Conservation (phyloP, 1,140 invertebrate species). For the Anoplophora glabripennis region DNA sequence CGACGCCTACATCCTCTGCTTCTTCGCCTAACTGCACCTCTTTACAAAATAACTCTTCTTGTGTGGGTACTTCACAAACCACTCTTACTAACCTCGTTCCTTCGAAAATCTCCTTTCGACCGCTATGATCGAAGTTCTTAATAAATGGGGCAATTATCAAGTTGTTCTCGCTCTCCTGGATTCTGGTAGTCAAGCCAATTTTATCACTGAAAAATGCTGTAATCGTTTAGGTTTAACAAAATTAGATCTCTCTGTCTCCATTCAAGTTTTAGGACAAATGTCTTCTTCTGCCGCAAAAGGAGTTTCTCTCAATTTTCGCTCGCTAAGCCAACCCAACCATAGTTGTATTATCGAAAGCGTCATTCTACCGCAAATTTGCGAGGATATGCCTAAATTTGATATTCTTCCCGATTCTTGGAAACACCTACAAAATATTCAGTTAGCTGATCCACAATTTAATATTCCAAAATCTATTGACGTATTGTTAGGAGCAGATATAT, state of each 20-base stretch:
- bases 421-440: not conserved
- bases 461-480: not conserved
- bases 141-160: conserved; percentile 4
- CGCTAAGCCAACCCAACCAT: not conserved
- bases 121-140: conserved; percentile 5
- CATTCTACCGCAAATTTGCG: not conserved
- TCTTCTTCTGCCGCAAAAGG: not conserved
- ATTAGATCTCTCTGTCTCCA: not conserved
- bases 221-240: conserved; percentile 7
- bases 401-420: not conserved
- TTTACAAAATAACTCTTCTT: not conserved
- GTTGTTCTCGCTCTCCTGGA: not conserved
- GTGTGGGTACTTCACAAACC: not conserved
- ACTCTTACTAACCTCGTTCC: not conserved
- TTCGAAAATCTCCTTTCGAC: conserved; percentile 7
- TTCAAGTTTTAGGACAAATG: not conserved
- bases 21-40: not conserved
- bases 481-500: conserved; percentile 14
- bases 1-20: not conserved
- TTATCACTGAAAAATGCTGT: conserved; percentile 9
- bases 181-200: conserved; percentile 2
- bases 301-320: not conserved
- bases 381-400: not conserved
- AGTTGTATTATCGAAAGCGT: not conserved
- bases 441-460: conserved; percentile 11